Evolutionary conservation across 2,113 vertebrate genomes (phyloP).

Genomic region (Albula glossodonta): DNA sequence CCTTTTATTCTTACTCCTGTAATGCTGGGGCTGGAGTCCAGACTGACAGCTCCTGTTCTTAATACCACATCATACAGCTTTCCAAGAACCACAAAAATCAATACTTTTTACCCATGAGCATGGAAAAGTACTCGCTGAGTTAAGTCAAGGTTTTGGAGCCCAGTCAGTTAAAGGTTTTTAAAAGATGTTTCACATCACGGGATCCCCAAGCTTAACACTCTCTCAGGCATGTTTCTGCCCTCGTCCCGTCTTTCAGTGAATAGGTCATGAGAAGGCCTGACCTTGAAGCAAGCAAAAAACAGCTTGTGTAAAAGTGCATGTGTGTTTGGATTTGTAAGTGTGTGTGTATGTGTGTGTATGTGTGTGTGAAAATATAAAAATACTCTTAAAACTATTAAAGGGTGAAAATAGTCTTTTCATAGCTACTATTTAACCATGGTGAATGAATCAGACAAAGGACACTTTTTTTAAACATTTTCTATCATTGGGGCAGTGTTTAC

Average conservation of each 20-base stretch:
- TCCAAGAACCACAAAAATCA: background rate
- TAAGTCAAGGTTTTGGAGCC: background rate
- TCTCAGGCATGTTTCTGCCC: slow-evolving; percentile 1
- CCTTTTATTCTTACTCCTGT: background rate
- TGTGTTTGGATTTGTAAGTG: no score
- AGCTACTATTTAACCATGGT: no score
- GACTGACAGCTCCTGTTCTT: background rate
- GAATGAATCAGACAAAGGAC: no score
- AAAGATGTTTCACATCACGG: background rate
- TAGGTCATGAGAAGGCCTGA: background rate
- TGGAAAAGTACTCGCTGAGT: background rate
- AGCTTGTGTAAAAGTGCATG: background rate
- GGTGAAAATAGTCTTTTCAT: no score
- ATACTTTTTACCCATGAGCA: background rate
- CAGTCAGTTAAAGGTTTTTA: background rate
- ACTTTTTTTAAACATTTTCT: no score
- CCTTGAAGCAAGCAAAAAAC: background rate
- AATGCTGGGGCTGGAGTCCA: background rate
- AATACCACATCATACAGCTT: background rate
- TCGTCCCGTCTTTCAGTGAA: background rate
- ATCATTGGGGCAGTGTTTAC: no score
- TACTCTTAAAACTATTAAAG: no score
- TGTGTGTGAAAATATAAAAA: no score
- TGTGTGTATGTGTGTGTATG: background rate
- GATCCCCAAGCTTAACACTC: background rate